Evolutionary conservation across 2,113 vertebrate genomes (phyloP), one percentile per base, ranked within the genome.

Genomic region (Brienomyrus longianalis): DNA sequence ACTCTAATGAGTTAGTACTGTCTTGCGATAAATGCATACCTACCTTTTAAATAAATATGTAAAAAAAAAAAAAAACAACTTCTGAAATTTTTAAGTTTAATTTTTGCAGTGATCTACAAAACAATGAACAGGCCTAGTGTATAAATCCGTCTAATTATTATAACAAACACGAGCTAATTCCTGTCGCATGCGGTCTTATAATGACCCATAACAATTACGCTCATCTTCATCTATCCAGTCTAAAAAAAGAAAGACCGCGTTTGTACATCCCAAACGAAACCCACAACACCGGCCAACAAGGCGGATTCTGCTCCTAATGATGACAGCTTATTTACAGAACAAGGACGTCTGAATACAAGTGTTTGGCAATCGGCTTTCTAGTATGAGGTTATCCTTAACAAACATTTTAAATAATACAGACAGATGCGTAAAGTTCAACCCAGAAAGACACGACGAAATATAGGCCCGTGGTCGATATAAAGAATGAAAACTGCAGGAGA

Each of bases 281-380:
- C 51, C 11, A 2, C 11, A 9, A 62, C 56, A 59, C 39, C 52
- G 50, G n/a, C 47, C 31, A 80, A 39, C 70, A 31, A 31, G 35
- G 31, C 3, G 13, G 7, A 80, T 88, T 88, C 56, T 70, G 11
- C 21, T 89, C 7, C 9, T 70, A 74, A 59, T 27, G 88, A 74
- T 91, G 91, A 91, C 91, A 89, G 83, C 50, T 52, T 52, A 47
- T 66, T 88, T 70, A 83, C 50, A 74, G 59, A 87, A 89, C 66
- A 84, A 86, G 15, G 86, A 88, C 86, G 74, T 77, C 23, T 52
- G 13, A 35, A 66, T 31, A 91, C 59, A 8, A 52, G 15, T 89
- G 88, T 89, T 83, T 52, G 80, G 85, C 83, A 91, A 74, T 70
- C 86, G 23, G 7, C n/a, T 21, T 70, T 66, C 45, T 74, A 83